A percentile compares a stretch with the other conserved stretches of the same genome.
Conservation (phyloP, 1,140 invertebrate genomes). For the Argopecten irradians region DNA sequence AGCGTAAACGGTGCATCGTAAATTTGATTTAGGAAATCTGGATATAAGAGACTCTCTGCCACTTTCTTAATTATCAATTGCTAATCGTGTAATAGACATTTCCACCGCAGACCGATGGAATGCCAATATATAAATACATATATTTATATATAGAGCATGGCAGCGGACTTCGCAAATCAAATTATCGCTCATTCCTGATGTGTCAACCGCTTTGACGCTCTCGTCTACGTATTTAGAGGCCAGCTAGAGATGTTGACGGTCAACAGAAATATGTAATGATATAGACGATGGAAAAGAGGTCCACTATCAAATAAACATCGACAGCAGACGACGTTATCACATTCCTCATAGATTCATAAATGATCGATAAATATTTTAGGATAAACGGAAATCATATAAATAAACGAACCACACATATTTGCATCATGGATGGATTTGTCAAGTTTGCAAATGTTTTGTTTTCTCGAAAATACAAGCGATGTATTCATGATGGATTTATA, state of each 20-base stretch:
- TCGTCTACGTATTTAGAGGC: not conserved
- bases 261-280: not conserved
- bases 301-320: not conserved
- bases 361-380: not conserved
- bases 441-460: too few species aligned
- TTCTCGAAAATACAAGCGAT: too few species aligned
- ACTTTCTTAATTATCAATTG: not conserved
- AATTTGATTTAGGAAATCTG: too few species aligned
- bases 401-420: not conserved
- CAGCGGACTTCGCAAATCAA: too few species aligned
- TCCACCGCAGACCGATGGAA: not conserved
- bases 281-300: not conserved
- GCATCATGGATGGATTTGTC: not conserved
- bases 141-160: too few species aligned
- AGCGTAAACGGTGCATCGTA: too few species aligned
- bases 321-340: not conserved
- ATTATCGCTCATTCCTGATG: not conserved
- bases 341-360: not conserved
- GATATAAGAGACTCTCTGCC: not conserved
- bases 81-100: not conserved
- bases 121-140: not conserved
- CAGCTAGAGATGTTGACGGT: not conserved
- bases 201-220: constrained; percentile 14
- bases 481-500: not conserved
- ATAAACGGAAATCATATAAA: not conserved